Conservation (phyloP, 2,888 invertebrate species). For the Trachelus stipa region DNA sequence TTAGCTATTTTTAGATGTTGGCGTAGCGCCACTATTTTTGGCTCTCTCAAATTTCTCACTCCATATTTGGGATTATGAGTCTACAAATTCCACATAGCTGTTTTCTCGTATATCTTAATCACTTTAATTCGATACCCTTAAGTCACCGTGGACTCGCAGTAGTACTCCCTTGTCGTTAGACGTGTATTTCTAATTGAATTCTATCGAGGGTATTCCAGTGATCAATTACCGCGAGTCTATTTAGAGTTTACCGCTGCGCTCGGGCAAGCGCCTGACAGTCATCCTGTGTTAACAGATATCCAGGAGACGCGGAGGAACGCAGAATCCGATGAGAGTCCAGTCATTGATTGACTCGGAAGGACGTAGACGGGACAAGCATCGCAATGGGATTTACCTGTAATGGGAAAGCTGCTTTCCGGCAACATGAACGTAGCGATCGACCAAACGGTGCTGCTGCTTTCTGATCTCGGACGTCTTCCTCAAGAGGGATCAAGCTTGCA, state of each 20-base stretch:
- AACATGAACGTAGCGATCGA: constrained; percentile 56
- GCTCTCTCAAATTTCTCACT: constrained; percentile 66
- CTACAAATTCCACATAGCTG: constrained; percentile 23
- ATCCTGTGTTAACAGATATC: background rate
- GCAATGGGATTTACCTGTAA: constrained; percentile 56
- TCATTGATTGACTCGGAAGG: background rate
- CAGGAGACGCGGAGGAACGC: background rate
- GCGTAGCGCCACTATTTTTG: constrained; percentile 64
- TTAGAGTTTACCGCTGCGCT: background rate
- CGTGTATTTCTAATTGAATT: background rate
- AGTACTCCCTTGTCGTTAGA: background rate
- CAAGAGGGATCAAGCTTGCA: background rate
- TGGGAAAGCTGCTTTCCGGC: constrained; percentile 65
- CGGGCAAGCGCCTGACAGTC: background rate
- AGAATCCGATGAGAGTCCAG: background rate
- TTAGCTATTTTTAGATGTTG: constrained; percentile 63
- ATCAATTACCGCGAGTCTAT: background rate
- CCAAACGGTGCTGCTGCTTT: background rate
- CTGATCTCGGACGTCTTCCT: background rate
- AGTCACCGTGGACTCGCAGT: background rate
- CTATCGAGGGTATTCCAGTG: background rate
- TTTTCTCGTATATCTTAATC: background rate
- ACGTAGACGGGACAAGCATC: background rate
- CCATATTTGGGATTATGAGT: constrained; percentile 63
- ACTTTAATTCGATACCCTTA: background rate